Conservation (phyloP, 1,140 invertebrate species). For the Brachionus sp. region DNA sequence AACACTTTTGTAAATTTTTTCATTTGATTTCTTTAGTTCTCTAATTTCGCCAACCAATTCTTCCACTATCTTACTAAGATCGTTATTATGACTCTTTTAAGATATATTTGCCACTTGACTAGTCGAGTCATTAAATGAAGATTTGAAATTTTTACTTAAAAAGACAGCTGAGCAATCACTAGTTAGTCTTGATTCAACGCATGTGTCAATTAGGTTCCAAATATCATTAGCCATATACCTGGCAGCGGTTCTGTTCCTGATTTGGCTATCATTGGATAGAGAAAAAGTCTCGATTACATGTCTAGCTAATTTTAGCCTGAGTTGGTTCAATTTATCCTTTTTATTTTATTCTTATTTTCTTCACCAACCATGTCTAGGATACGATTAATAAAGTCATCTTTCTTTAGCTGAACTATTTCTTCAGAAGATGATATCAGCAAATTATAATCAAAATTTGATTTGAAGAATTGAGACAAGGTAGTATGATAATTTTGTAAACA, state of each 20-base stretch:
- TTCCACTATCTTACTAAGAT: not conserved
- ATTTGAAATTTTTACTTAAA: not conserved
- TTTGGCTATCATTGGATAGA: not conserved
- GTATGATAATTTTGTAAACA: no score
- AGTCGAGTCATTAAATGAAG: not conserved
- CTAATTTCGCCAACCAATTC: not conserved
- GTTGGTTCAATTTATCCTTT: not conserved
- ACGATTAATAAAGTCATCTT: no score
- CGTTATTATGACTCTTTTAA: not conserved
- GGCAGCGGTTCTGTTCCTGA: not conserved
- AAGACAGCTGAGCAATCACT: not conserved
- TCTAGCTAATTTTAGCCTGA: not conserved
- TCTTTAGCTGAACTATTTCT: no score
- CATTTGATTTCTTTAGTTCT: not conserved
- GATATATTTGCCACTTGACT: not conserved
- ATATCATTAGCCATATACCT: not conserved
- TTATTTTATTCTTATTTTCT: not conserved
- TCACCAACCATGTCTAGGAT: no score
- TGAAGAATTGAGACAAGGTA: no score
- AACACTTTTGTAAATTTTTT: not conserved
- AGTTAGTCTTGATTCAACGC: not conserved
- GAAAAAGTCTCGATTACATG: not conserved
- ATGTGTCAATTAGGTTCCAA: not conserved
- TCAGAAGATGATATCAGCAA: no score
- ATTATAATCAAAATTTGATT: no score